Percentiles rank a stretch among this genome's conserved stretches.
These are phyloP conservation scores for Aphyosemion australe DNA, from an alignment of 2,113 vertebrate genomes.

Conservation along the genomic window DNA sequence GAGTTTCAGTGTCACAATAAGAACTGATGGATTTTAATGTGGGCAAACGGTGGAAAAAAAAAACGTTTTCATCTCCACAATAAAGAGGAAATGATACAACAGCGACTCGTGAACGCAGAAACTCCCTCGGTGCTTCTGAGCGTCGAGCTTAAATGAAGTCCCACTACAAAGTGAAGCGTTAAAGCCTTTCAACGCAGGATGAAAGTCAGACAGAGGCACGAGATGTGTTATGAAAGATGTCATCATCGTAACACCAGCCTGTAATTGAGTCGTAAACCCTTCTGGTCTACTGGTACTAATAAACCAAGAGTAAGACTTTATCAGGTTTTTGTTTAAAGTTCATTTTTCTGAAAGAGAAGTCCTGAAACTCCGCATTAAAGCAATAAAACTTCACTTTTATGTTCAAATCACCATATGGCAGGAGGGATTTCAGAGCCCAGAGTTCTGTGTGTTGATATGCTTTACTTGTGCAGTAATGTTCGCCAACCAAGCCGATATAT, in stretches of 20 bases:
- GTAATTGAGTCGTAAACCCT: slow-evolving; percentile 28
- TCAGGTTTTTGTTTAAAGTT: slow-evolving; percentile 16
- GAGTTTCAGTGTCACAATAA: neutral
- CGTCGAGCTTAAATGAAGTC: slow-evolving; percentile 80
- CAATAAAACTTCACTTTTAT: slow-evolving; percentile 8
- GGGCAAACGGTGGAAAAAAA: slow-evolving; percentile 21
- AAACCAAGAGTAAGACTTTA: slow-evolving; percentile 12
- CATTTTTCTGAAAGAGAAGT: slow-evolving; percentile 1
- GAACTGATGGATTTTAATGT: slow-evolving; percentile 22
- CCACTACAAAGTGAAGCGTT: slow-evolving; percentile 81
- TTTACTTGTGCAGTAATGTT: slow-evolving; percentile 13
- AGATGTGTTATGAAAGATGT: slow-evolving; percentile 17
- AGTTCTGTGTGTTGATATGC: slow-evolving; percentile 5
- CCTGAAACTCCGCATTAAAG: neutral
- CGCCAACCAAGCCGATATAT: slow-evolving; percentile 1
- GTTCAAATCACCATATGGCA: slow-evolving; percentile 15
- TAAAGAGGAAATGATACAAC: slow-evolving; percentile 23
- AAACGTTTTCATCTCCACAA: slow-evolving; percentile 13
- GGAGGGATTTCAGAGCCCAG: slow-evolving; percentile 6
- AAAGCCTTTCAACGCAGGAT: slow-evolving; percentile 79
- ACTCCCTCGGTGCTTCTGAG: slow-evolving; percentile 34
- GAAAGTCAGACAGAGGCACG: slow-evolving; percentile 67
- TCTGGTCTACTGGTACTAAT: slow-evolving; percentile 4
- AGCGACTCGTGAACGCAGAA: slow-evolving; percentile 18
- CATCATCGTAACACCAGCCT: slow-evolving; percentile 15